phyloP scores from a whole-genome alignment of 2,797 vertebrate species.

The Octomys mimax region DNA sequence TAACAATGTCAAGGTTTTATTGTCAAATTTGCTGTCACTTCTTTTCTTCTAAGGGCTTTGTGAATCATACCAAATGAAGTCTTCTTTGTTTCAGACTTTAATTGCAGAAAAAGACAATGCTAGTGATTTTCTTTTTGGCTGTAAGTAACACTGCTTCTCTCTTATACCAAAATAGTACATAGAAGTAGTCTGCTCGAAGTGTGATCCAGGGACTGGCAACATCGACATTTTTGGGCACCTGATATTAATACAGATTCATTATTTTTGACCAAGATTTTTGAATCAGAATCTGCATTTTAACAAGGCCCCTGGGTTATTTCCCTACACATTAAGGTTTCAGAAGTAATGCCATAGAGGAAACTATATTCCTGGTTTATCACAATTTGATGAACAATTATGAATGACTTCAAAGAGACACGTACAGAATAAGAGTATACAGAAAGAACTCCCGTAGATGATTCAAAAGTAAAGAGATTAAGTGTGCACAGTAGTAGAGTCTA shows the following conservation, averaged over 20 bases:
- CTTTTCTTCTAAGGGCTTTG: not conserved
- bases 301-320: not conserved
- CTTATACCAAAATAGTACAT: not conserved
- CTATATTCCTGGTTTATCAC: not conserved
- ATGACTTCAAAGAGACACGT: not conserved
- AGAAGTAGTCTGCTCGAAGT: not conserved
- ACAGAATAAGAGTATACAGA: not conserved
- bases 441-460: not conserved
- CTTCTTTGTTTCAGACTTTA: not conserved
- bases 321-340: not conserved
- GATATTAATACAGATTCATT: not conserved
- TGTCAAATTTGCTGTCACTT: not conserved
- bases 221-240: not conserved
- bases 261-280: not conserved
- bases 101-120: not conserved
- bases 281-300: slow-evolving; percentile 54
- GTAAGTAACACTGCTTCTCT: not conserved
- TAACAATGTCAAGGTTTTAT: not conserved
- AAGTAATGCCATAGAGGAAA: not conserved
- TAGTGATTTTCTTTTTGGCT: not conserved
- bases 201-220: not conserved
- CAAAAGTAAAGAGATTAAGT: not conserved
- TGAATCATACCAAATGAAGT: not conserved
- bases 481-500: not conserved
- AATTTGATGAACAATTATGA: not conserved